These are phyloP conservation scores for Meiosimyza decipiens DNA, from an alignment of 2,888 invertebrate species.

Conservation along the genomic window DNA sequence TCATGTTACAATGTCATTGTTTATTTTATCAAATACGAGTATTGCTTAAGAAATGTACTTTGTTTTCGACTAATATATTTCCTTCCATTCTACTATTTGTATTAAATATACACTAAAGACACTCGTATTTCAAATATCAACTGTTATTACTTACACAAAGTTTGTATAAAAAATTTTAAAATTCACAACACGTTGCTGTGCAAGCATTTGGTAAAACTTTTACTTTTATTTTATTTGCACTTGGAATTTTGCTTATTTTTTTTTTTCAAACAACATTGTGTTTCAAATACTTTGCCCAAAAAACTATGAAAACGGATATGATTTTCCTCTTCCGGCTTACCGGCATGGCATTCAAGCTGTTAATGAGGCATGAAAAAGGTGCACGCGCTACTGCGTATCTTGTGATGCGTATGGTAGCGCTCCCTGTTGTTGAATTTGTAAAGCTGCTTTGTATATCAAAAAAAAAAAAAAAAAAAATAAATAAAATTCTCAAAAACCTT, in stretches of 20 bases:
- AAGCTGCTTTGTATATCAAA: too few relatives aligned
- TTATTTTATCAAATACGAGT: too few relatives aligned
- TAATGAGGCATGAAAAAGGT: conserved; percentile 31
- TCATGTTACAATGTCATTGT: too few relatives aligned
- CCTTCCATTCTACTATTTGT: too few relatives aligned
- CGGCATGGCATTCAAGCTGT: conserved; percentile 8
- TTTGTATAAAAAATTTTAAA: not conserved
- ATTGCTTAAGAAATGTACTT: too few relatives aligned
- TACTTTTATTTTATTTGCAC: not conserved
- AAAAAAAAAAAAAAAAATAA: too few relatives aligned
- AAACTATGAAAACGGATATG: conserved; percentile 10
- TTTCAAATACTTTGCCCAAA: conserved; percentile 7
- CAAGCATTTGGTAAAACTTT: conserved; percentile 1
- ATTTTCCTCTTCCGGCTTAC: conserved; percentile 21
- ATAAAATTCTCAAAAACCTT: too few relatives aligned
- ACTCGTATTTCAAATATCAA: too few relatives aligned
- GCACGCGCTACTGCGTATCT: conserved; percentile 20
- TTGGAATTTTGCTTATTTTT: not conserved
- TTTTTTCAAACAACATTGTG: not conserved
- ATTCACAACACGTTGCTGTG: conserved; percentile 18
- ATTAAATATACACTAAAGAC: too few relatives aligned
- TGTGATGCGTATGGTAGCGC: not conserved
- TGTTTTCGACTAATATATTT: too few relatives aligned
- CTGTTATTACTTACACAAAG: too few relatives aligned
- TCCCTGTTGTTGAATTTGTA: too few relatives aligned